Base-by-base conservation (phyloP, 1,140 invertebrate species). In the Caenorhabditis briggsae region DNA sequence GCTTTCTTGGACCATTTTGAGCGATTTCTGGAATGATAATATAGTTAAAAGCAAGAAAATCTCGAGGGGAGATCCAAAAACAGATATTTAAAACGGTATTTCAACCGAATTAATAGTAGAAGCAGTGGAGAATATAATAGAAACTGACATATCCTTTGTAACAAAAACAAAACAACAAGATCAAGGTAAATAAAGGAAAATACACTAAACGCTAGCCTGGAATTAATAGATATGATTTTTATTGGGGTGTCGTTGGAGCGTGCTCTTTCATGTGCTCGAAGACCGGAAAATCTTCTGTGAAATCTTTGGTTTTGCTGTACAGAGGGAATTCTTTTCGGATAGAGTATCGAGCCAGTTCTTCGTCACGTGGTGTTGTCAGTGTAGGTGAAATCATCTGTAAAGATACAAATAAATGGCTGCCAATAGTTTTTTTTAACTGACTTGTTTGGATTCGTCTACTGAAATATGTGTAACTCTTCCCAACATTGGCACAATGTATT, bases 1-100 rank as follows among this genome's bases (percentile, higher is more conserved):
- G 86, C 91, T 92, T 91, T 92, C 91, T 46, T 90, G 91, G 46
- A 91, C 89, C 91, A 92, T 92, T 84, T 83, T 87, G 53, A 46
- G 18, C 18, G 41, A 18, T 14, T 58, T 78, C 20, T 48, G 65
- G 8, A 74, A 7, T 83, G 18, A 25, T 20, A 59, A 12, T 23
- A 2, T 83, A 18, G 23, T 59, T 59, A 59, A 25, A 5, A 12
- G n/a, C 53, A 12, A 33, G 2, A 0, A 82, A n/a, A 46, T 18
- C 2, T 48, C 9, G 14, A 6, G 2, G 5, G 41, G 33, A 70
- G 65, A 12, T 1, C 11, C 9, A 2, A 41, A 70, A 70, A 16
- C 5, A n/a, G 56, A 20, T n/a, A n/a, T n/a, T 20, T 2, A n/a
- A 58, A 58, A 58, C 59, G 59, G 59, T 25, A 9, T 25, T 0